phyloP scores from a whole-genome alignment of 2,888 invertebrate genomes.

The Eulithis prunata region DNA sequence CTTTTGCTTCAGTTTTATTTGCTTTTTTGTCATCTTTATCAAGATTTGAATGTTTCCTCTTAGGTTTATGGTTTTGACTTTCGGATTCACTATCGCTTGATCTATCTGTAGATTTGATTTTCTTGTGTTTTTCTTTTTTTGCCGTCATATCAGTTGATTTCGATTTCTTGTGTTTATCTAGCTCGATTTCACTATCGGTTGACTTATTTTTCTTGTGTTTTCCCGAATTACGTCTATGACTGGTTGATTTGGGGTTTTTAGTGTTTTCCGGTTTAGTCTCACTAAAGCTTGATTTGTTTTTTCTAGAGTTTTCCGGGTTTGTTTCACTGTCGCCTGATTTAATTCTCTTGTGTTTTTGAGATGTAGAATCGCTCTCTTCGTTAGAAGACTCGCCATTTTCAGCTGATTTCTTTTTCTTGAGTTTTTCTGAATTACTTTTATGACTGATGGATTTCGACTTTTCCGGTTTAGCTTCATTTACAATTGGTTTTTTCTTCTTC shows the following conservation, averaged over 20 bases:
- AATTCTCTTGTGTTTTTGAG: too few relatives aligned
- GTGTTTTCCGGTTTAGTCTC: slow-evolving; percentile 56
- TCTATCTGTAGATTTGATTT: slow-evolving; percentile 26
- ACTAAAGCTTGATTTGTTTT: slow-evolving; percentile 48
- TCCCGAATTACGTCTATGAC: slow-evolving; percentile 62
- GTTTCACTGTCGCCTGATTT: too few relatives aligned
- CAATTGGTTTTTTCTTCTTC: too few relatives aligned
- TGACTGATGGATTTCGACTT: slow-evolving; percentile 56
- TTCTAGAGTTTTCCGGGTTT: slow-evolving; percentile 47
- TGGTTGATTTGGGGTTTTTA: slow-evolving; percentile 55
- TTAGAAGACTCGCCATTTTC: too few relatives aligned
- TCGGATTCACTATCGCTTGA: slow-evolving; percentile 59
- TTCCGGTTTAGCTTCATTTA: slow-evolving; percentile 43
- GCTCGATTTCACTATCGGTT: slow-evolving; percentile 62
- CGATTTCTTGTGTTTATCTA: slow-evolving; percentile 50
- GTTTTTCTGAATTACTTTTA: slow-evolving; percentile 55
- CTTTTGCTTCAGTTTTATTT: slow-evolving; percentile 38
- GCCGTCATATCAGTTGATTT: slow-evolving; percentile 58
- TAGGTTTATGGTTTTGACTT: slow-evolving; percentile 42
- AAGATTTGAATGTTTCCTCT: slow-evolving; percentile 39
- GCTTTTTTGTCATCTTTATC: slow-evolving; percentile 40
- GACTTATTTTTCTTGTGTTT: slow-evolving; percentile 49
- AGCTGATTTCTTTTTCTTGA: slow-evolving; percentile 47
- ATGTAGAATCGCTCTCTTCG: too few relatives aligned
- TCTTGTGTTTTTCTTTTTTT: slow-evolving; percentile 55